Conservation (phyloP, 1,140 invertebrate genomes). For the Cherax quadricarinatus region DNA sequence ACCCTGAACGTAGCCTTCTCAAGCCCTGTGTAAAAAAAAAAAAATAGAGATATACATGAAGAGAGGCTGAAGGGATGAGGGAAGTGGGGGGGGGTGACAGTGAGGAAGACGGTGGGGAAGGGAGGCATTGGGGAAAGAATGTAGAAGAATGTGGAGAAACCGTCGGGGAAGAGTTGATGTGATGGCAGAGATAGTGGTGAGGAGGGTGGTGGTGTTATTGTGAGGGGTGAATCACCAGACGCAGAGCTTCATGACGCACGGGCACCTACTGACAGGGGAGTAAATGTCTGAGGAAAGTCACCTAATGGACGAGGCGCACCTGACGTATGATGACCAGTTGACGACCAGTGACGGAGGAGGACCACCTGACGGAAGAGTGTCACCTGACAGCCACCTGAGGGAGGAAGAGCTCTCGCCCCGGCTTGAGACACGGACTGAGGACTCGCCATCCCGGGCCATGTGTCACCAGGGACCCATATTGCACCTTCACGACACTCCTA, state of each 20-base stretch:
- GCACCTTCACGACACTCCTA: background rate
- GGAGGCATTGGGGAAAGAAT: background rate
- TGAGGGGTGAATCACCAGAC: too few relatives aligned
- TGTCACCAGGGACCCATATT: constrained; percentile 6
- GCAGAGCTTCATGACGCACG: too few relatives aligned
- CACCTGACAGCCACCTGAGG: background rate
- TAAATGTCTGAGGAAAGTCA: too few relatives aligned
- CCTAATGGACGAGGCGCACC: too few relatives aligned
- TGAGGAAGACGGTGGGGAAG: background rate
- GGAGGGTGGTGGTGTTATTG: too few relatives aligned
- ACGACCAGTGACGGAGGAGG: background rate
- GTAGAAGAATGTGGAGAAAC: too few relatives aligned
- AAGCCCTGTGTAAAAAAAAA: too few relatives aligned
- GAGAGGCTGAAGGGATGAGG: background rate
- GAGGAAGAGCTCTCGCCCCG: background rate
- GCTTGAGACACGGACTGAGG: background rate
- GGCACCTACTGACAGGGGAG: too few relatives aligned
- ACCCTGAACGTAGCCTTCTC: too few relatives aligned
- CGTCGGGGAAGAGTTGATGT: too few relatives aligned
- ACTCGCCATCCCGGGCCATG: background rate
- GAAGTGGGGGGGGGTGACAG: background rate
- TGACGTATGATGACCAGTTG: too few relatives aligned
- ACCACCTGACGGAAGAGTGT: background rate
- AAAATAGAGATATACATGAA: background rate
- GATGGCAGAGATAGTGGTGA: too few relatives aligned